Evolutionary conservation across 1,140 invertebrate genomes (phyloP), one percentile per base, ranked within the genome.

Genomic region (Danaus plexippus): DNA sequence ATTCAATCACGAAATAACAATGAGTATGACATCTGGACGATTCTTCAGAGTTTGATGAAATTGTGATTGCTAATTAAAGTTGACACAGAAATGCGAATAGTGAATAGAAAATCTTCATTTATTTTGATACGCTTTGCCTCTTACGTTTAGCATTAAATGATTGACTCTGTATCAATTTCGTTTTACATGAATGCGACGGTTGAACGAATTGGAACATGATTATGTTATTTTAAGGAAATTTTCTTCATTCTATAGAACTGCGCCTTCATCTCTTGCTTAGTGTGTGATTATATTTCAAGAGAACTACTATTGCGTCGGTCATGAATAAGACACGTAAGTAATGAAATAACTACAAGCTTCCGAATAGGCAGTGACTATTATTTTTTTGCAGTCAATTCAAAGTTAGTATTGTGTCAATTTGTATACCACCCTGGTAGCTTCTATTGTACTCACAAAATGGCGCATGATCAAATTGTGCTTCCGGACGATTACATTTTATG

Each of bases 161-260:
- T 80, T 73, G 81, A 81, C 80, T 81, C 75, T 83, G 83, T 86
- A 85, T 86, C 83, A 85, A 87, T 87, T 85, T 84, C 75, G 73
- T 78, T 66, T 80, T 82, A 85, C 84, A 85, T 67, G 79, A 87
- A 77, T 65, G 74, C 74, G 61, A 57, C 78, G 61, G 77, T 83
- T 71, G 81, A 87, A 85, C 84, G 77, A 87, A 87, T 87, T 64
- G 75, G 58, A 61, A 87, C 84, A 87, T 64, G 80, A 77, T 87
- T 85, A 76, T 82, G 73, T 82, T 79, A 87, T 83, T 85, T 80
- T 85, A 76, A 77, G 75, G 83, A 77, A 81, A 73, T 69, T 82
- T 75, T 78, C 75, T 79, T 73, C 68, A 65, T 69, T 69, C 61
- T 54, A 63, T 74, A 52, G 52, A 13, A 66, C 62, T 63, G 56